These are phyloP conservation scores for Panzeria rudis DNA, from an alignment of 2,888 invertebrate genomes.

Conservation along the genomic window DNA sequence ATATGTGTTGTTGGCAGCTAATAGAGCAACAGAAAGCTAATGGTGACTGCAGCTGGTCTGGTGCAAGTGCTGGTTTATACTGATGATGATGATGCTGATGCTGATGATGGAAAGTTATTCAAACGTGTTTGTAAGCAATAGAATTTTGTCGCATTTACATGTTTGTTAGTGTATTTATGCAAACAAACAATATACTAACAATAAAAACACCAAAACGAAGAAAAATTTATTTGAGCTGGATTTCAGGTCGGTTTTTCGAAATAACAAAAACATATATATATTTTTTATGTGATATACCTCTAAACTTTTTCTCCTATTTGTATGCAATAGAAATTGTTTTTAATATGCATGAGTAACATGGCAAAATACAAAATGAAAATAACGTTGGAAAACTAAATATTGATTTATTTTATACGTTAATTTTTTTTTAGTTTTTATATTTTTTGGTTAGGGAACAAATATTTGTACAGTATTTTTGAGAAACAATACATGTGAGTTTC, in stretches of 20 bases:
- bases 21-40: slow-evolving; percentile 35
- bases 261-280: neutral
- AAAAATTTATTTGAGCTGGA: slow-evolving; percentile 38
- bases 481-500: neutral
- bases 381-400: slow-evolving; percentile 53
- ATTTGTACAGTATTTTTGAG: slow-evolving; percentile 36
- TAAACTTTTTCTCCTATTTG: slow-evolving; percentile 14
- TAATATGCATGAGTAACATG: slow-evolving; percentile 54
- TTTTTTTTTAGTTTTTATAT: neutral
- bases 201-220: slow-evolving; percentile 14
- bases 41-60: slow-evolving; percentile 15
- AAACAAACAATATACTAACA: slow-evolving; percentile 38
- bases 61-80: slow-evolving; percentile 13
- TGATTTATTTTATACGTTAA: slow-evolving; percentile 51
- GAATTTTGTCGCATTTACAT: slow-evolving; percentile 72
- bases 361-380: slow-evolving; percentile 6
- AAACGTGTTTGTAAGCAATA: slow-evolving; percentile 70
- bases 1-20: slow-evolving; percentile 14
- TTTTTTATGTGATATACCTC: slow-evolving; percentile 5
- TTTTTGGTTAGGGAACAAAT: slow-evolving; percentile 18
- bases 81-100: neutral
- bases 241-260: slow-evolving; percentile 13
- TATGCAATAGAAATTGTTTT: slow-evolving; percentile 50
- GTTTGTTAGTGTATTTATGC: slow-evolving; percentile 61
- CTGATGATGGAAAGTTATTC: slow-evolving; percentile 10